Evolutionary conservation across 2,113 vertebrate species (phyloP), one percentile per base, ranked within the genome.

Genomic region (Sphaerodactylus townsendi): DNA sequence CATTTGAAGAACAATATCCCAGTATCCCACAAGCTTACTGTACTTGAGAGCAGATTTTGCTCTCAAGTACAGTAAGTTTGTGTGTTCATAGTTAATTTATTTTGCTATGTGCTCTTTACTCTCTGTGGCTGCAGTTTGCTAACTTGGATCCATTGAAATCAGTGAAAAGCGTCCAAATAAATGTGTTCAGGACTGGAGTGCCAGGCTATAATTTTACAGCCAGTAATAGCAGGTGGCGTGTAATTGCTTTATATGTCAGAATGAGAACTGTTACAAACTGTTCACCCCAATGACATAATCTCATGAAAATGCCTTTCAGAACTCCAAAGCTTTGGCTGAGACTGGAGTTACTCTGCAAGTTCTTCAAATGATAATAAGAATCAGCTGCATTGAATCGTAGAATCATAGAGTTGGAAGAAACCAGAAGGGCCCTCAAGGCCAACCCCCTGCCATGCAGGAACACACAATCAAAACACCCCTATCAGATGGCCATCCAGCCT

Each of bases 1-100:
- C 92, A 92, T 94, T 87, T 89, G 77, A 91, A 81, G 85, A 88
- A 84, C 85, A 79, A 75, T 90, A 89, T 84, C 75, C 79, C 81
- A 86, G n/a, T n/a, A n/a, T n/a, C n/a, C n/a, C n/a, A n/a, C n/a
- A n/a, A n/a, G n/a, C n/a, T n/a, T n/a, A n/a, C n/a, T n/a, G n/a
- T n/a, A n/a, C n/a, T n/a, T n/a, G n/a, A n/a, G n/a, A n/a, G 70
- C 0, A 21, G 93, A 90, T 90, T 93, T 89, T 59, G 83, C 69
- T 72, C 86, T 81, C 88, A 87, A 89, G 72, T 77, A 64, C 1
- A 35, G 65, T 56, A 56, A 56, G 69, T 72, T 85, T 73, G 90
- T 86, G 84, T 64, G 65, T 91, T 84, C 89, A 90, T 79, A 86
- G 91, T 88, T 90, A 88, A 85, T 83, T 91, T 91, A 21, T 90